Base-by-base conservation (phyloP, 2,797 vertebrate species). In the Manis javanica region DNA sequence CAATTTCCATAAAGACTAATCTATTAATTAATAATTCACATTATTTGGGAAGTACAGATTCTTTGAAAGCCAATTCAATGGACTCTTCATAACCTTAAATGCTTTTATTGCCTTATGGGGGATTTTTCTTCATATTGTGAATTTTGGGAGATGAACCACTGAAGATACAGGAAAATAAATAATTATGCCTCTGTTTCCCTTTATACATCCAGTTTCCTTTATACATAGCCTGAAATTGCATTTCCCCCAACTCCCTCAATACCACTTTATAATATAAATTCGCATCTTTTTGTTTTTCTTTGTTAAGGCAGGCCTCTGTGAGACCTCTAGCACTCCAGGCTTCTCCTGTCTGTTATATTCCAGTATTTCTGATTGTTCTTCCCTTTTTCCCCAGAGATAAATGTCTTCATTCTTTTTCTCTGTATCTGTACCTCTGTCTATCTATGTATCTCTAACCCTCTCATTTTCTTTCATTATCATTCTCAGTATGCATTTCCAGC, bases 51-150 rank as follows among this genome's bases (percentile, higher is more conserved):
- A n/a, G 2, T 87, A 59, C 4, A 37, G 59, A 26, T 55, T 42
- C 75, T 91, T 91, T 95, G 57, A 75, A 64, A 91, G 92, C 78
- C 16, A 64, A 7, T 37, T 77, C 49, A 91, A 55, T 29, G 46
- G 8, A n/a, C 13, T 66, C 39, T 61, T 95, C 37, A 87, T 51
- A 69, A 71, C 31, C 31, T 71, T 90, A 75, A 74, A 59, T 74
- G 31, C 11, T 89, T 91, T 83, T 75, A 5, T 89, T 94, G n/a
- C 24, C 46, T 93, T 71, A 19, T 11, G 1, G 13, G 1, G 13
- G 51, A 24, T 53, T 82, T 83, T 72, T 7, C 51, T 95, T 91
- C 6, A 53, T 77, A 74, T 89, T 64, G 93, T 24, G 63, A 93
- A 51, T 93, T 96, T 66, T 79, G 42, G 53, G 55, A 78, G 57